phyloP scores from a whole-genome alignment of 1,140 invertebrate genomes.

The Drosophila lowei region DNA sequence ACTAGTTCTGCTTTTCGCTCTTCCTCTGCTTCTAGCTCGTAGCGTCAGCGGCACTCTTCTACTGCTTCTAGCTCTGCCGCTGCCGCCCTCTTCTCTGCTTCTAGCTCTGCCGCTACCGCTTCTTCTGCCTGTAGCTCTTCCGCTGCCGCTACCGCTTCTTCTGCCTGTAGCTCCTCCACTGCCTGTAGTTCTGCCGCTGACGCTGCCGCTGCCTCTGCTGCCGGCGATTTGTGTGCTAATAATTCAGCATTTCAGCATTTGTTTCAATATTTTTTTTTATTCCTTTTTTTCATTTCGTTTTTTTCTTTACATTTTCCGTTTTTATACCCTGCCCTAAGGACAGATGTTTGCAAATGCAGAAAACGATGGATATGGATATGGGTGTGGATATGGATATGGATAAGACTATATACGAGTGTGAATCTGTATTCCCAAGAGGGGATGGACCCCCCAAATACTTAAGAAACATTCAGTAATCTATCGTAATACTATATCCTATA shows the following conservation, averaged over 20 bases:
- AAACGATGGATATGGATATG: no score
- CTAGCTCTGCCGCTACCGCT: background rate
- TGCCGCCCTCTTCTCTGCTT: background rate
- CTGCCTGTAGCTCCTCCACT: background rate
- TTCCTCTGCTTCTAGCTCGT: background rate
- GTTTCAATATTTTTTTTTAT: constrained; percentile 44
- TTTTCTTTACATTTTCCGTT: constrained; percentile 7
- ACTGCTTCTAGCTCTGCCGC: background rate
- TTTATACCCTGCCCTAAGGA: background rate
- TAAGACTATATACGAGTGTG: no score
- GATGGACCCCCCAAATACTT: no score
- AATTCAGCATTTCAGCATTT: constrained; percentile 79
- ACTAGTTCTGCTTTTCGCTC: constrained; percentile 15
- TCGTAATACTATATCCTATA: no score
- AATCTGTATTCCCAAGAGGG: no score
- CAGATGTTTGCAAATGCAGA: no score
- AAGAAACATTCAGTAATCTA: no score
- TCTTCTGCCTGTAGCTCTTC: background rate
- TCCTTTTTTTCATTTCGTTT: no score
- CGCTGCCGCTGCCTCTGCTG: constrained; percentile 24
- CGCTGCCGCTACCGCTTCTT: constrained; percentile 4
- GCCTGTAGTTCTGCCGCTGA: no score
- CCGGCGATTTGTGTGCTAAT: constrained; percentile 67
- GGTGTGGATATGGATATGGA: no score
- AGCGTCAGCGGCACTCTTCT: no score